These are phyloP conservation scores for Dufourea novaeangliae DNA, from an alignment of 1,140 invertebrate species.

Conservation along the genomic window DNA sequence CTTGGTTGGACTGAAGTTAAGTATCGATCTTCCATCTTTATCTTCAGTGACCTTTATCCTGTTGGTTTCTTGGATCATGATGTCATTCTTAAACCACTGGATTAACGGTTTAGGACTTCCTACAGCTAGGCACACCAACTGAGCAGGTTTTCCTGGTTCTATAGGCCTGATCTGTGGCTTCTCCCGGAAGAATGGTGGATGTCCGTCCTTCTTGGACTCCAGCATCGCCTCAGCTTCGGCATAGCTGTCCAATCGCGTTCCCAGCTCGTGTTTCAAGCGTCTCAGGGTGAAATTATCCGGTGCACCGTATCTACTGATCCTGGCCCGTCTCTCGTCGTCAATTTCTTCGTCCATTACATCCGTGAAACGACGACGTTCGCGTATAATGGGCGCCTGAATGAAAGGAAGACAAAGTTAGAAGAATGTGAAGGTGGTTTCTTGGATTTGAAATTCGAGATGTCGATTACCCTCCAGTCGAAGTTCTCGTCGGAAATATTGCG, in stretches of 20 bases:
- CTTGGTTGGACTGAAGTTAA: conserved; percentile 88
- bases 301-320: conserved; percentile 89
- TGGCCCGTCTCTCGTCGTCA: conserved; percentile 91
- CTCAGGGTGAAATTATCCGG: conserved; percentile 87
- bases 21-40: conserved; percentile 89
- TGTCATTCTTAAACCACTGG: conserved; percentile 98
- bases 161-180: conserved; percentile 91
- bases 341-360: conserved; percentile 98
- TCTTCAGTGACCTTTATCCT: conserved; percentile 89
- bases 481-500: conserved; percentile 86
- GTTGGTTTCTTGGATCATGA: conserved; percentile 90
- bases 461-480: conserved; percentile 88
- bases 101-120: conserved; percentile 94
- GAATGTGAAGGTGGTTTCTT: not conserved
- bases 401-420: not conserved
- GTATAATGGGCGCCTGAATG: conserved; percentile 89
- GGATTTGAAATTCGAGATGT: not conserved
- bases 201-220: conserved; percentile 89
- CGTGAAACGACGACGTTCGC: conserved; percentile 94
- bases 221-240: conserved; percentile 92
- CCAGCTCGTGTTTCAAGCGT: conserved; percentile 90
- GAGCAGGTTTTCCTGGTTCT: conserved; percentile 88
- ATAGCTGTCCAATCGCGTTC: conserved; percentile 89
- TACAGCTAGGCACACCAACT: conserved; percentile 92
- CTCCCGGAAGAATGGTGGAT: conserved; percentile 90